Base-by-base conservation (phyloP, 2,888 invertebrate genomes). In the Seira sanloemensis region DNA sequence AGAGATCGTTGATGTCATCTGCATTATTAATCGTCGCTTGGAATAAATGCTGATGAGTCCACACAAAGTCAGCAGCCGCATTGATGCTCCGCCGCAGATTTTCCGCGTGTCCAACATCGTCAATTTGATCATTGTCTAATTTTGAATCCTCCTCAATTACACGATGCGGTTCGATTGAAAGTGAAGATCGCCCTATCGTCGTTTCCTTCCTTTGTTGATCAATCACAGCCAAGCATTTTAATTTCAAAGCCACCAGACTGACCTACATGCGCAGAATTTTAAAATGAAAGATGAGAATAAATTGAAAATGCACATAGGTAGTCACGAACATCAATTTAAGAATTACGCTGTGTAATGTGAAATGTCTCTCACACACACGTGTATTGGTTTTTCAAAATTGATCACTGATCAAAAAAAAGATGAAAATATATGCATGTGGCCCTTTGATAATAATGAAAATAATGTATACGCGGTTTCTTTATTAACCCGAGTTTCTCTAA, bases 181-280 rank as follows among this genome's bases (percentile, higher is more conserved):
- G 19, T 23, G 16, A 12, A 46, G 65, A n/a, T 27, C 54, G 19
- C 58, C 58, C 58, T 58, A n/a, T 58, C 58, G n/a, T 58, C n/a
- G n/a, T 18, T 72, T 50, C 16, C 50, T 50, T 26, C 26, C 77
- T 19, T 78, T 76, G 73, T 26, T 85, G 58, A 26, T 84, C 54
- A 1, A 83, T 24, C 2, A 65, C 18, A 66, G 79, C 69, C 58
- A 88, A 27, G 50, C 77, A 86, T 37, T 86, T 86, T 25, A 89
- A 67, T 58, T 89, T 89, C 68, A 88, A 78, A 25, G 81, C 86
- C 23, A 88, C 87, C 54, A 88, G 78, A 18, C 78, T 87, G 2
- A 85, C 86, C 87, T 87, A 62, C 0, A 24, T 37, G 58, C 69
- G 1, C n/a, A 66, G 58, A 58, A 58, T 58, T 58, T 58, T 4